These are phyloP conservation scores for Ceryle rudis DNA, from an alignment of 2,797 vertebrate species.

Conservation along the genomic window DNA sequence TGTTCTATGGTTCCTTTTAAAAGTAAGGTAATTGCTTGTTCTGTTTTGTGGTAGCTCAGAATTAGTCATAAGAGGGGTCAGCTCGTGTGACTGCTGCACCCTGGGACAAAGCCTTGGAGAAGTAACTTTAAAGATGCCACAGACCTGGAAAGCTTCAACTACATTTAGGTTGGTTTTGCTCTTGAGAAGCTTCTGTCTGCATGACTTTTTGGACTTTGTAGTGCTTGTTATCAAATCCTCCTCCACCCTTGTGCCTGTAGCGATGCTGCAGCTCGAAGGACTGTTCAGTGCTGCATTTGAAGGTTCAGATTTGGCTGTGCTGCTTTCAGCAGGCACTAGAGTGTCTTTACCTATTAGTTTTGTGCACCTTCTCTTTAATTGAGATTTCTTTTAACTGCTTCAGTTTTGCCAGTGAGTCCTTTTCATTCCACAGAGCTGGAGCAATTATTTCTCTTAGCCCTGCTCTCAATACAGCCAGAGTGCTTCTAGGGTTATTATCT, in stretches of 20 bases:
- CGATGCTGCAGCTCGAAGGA: not conserved
- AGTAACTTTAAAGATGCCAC: not conserved
- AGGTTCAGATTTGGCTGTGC: not conserved
- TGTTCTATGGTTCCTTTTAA: not conserved
- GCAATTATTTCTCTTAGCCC: slow-evolving; percentile 74
- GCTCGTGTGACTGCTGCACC: not conserved
- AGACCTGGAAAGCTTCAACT: not conserved
- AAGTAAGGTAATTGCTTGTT: not conserved
- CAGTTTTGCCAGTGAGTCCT: slow-evolving; percentile 42
- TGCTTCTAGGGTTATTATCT: slow-evolving; percentile 69
- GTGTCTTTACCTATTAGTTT: not conserved
- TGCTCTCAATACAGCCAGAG: slow-evolving; percentile 51
- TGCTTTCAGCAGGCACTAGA: not conserved
- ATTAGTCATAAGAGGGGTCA: not conserved
- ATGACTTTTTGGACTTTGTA: not conserved
- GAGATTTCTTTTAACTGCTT: slow-evolving; percentile 42
- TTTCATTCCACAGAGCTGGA: slow-evolving; percentile 45
- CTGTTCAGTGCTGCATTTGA: not conserved
- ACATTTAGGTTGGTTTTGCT: not conserved
- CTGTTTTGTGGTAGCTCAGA: not conserved
- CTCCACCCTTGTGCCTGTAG: not conserved
- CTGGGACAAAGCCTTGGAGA: not conserved
- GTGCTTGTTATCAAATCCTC: not conserved
- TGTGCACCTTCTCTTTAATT: not conserved
- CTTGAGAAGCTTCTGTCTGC: not conserved